Percentiles rank a stretch among this genome's conserved stretches.
phyloP scores from a whole-genome alignment of 2,113 vertebrate genomes.

The Reinhardtius hippoglossoides region DNA sequence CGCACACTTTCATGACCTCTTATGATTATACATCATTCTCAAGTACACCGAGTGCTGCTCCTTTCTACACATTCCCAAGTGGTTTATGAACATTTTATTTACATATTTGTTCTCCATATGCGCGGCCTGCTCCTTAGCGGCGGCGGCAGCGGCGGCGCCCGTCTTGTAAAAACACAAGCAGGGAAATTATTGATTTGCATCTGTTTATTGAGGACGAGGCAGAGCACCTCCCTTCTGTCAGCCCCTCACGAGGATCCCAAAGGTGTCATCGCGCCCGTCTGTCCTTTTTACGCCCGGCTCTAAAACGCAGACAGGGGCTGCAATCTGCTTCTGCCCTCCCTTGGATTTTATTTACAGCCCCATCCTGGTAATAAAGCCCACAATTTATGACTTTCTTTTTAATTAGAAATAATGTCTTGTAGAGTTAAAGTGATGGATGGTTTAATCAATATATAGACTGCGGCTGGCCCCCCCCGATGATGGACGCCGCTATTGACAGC shows the following conservation, averaged over 20 bases:
- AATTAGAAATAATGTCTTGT: conserved; percentile 94
- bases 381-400: conserved; percentile 91
- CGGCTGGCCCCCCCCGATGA: conserved; percentile 62
- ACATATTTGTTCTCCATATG: conserved; percentile 56
- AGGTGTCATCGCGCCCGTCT: conserved; percentile 60
- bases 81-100: conserved; percentile 57
- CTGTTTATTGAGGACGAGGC: conserved; percentile 51
- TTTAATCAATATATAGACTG: conserved; percentile 85
- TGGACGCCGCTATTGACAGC: conserved; percentile 74
- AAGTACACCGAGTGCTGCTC: conserved; percentile 37
- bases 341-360: conserved; percentile 88
- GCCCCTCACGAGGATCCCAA: conserved; percentile 41
- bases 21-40: conserved; percentile 62
- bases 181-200: conserved; percentile 75
- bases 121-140: conserved; percentile 4
- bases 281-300: conserved; percentile 62
- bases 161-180: conserved; percentile 57
- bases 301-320: conserved; percentile 61
- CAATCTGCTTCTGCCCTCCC: conserved; percentile 78
- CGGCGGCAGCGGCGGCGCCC: conserved; percentile 11
- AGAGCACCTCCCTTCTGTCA: conserved; percentile 33
- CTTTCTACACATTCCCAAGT: conserved; percentile 48
- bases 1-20: conserved; percentile 52
- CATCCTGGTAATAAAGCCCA: conserved; percentile 81
- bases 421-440: conserved; percentile 86